These are phyloP conservation scores for Puntigrus tetrazona DNA, from an alignment of 2,113 vertebrate genomes.

Conservation along the genomic window DNA sequence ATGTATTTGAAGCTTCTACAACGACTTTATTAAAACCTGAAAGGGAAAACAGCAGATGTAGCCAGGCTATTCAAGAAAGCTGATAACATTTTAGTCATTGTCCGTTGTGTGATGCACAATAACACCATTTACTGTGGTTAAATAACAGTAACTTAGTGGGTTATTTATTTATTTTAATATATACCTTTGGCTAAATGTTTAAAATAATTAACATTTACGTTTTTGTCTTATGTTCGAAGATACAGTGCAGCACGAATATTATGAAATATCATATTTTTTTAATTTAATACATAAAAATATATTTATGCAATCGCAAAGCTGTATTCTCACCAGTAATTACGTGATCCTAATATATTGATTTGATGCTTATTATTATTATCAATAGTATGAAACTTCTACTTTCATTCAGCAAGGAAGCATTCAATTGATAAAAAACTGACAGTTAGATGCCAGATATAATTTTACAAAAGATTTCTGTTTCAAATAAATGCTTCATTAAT, in stretches of 20 bases:
- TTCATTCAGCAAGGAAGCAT: neutral
- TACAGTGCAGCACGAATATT: neutral
- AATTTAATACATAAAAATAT: neutral
- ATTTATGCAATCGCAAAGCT: neutral
- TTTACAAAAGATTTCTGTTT: neutral
- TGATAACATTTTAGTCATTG: neutral
- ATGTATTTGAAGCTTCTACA: neutral
- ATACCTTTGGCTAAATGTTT: neutral
- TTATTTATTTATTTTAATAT: neutral
- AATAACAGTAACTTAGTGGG: neutral
- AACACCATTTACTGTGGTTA: neutral
- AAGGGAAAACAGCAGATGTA: neutral
- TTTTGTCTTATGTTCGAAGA: neutral
- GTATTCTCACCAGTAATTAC: neutral
- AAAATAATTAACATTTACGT: neutral
- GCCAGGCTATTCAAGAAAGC: neutral
- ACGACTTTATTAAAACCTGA: too few species aligned
- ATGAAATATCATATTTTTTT: neutral
- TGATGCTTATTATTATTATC: neutral
- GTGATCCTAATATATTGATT: neutral
- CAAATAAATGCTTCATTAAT: neutral
- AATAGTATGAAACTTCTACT: neutral
- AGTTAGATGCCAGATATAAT: neutral
- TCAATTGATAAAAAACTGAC: neutral
- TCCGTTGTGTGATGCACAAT: neutral